Base-by-base conservation (phyloP, 2,113 vertebrate species). In the Tamias sibiricus region DNA sequence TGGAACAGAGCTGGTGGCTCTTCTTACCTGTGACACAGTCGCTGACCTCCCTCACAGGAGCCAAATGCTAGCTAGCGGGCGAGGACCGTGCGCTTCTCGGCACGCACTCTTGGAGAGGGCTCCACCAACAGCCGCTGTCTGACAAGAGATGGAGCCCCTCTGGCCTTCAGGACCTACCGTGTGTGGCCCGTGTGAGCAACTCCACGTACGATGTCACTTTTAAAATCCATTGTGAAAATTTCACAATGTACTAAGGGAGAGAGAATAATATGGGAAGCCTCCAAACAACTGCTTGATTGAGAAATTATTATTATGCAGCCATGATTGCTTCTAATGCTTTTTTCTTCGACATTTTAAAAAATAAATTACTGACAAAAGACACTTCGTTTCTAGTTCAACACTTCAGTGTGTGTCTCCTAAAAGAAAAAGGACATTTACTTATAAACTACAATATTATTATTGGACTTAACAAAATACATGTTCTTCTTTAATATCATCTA, bases 1-100 rank as follows among this genome's bases (percentile, higher is more conserved):
- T 6, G 2, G n/a, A 22, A 7, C 1, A 2, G 19, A 4, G 6
- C 1, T 13, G 30, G 47, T 30, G 10, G 30, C 32, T 20, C 5
- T 1, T 32, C 16, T 74, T 37, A 66, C n/a, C 1, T 3, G 14
- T 9, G 12, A 6, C 0, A 4, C 3, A 10, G 24, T 64, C 1
- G 0, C 3, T 12, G 66, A 4, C 54, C 12, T 57, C 75, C 14
- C 42, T 3, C 16, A 5, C 32, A 0, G 42, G n/a, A 42, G 59
- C 57, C 6, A 3, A 24, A 3, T 20, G 30, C n/a, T 1, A 0
- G 30, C n/a, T 1, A 0, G 1, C 12, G 37, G 59, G 16, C 4
- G 1, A 2, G 0, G 6, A 16, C 19, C 16, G 1, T 0, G 0
- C 2, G 28, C 30, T 0, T 40, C 72, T 49, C 2, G 0, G 4